Evolutionary conservation across 1,140 invertebrate species (phyloP).

Genomic region (roundworm (Caenorhabditis elegans)): WBcel235 BX284606.5:14797501-14798000

Average conservation of each 20-base stretch:
- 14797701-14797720: conserved; percentile 11
- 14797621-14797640: neutral
- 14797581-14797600: conserved; percentile 17
- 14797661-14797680: neutral
- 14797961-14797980: neutral
- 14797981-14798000: neutral
- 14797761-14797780: conserved; percentile 16
- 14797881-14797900: too few species aligned
- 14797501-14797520: too few species aligned
- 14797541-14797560: neutral
- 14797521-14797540: too few species aligned
- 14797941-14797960: neutral
- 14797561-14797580: neutral
- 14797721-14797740: conserved; percentile 24
- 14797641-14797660: neutral
- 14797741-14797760: conserved; percentile 9
- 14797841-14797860: too few species aligned
- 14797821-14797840: too few species aligned
- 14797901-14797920: too few species aligned
- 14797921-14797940: neutral
- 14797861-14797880: too few species aligned
- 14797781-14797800: neutral
- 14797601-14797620: conserved; percentile 5
- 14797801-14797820: too few species aligned
- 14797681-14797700: neutral